A percentile compares a stretch with the other conserved stretches of the same genome.
Evolutionary conservation across 2,888 invertebrate genomes (phyloP).

Genomic region (Sisyra terminalis): DNA sequence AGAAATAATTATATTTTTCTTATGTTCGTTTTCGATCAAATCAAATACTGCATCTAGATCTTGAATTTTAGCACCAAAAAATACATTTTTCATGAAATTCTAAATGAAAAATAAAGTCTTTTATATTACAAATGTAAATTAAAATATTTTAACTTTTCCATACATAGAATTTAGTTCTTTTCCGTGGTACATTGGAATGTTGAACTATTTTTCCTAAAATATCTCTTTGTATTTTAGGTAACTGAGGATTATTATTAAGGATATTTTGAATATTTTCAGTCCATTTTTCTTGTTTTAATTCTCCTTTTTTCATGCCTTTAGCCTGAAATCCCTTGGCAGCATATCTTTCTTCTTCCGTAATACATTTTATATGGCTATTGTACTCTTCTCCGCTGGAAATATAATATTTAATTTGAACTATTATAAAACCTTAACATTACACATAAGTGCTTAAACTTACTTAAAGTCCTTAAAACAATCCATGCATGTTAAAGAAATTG

Average conservation of each 20-base stretch:
- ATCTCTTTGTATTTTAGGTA: background rate
- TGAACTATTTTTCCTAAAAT: conserved; percentile 1
- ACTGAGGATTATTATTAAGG: background rate
- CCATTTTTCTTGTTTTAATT: conserved; percentile 6
- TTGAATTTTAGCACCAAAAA: background rate
- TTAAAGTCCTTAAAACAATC: conserved; percentile 8
- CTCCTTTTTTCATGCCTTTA: conserved; percentile 4
- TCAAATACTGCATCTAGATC: conserved; percentile 1
- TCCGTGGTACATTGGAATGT: conserved; percentile 4
- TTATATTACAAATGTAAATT: background rate
- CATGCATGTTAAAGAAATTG: conserved; percentile 4
- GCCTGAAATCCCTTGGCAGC: conserved; percentile 6
- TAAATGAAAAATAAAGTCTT: background rate
- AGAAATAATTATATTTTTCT: background rate
- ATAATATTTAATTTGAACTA: no score
- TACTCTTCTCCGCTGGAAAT: conserved; percentile 2
- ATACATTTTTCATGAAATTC: conserved; percentile 6
- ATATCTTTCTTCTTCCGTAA: conserved; percentile 7
- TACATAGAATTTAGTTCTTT: conserved; percentile 2
- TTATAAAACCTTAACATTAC: no score
- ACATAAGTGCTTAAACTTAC: no score
- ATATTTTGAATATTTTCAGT: conserved; percentile 3
- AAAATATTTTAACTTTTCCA: background rate
- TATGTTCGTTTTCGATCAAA: conserved; percentile 5
- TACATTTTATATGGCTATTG: conserved; percentile 2